A percentile compares a stretch with the other conserved stretches of the same genome.
These are phyloP conservation scores for Ammodramus savannarum DNA, from an alignment of 2,113 vertebrate species.

Conservation along the genomic window DNA sequence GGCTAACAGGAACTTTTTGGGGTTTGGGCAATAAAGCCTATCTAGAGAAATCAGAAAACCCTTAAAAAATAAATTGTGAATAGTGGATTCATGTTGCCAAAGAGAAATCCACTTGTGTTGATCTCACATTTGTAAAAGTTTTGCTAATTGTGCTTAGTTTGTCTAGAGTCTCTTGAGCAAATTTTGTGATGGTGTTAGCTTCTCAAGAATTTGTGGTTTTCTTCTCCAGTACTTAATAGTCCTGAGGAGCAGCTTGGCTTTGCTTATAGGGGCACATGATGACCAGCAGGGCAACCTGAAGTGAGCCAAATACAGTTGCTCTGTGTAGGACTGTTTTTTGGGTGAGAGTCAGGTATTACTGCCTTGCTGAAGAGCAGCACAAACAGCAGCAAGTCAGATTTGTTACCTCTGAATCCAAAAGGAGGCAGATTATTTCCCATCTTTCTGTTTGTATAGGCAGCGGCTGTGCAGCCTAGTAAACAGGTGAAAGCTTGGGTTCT, in stretches of 20 bases:
- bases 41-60: background rate
- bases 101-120: background rate
- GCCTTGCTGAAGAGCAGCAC: background rate
- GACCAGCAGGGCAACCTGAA: background rate
- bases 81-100: background rate
- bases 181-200: background rate
- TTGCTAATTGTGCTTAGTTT: background rate
- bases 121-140: background rate
- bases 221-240: background rate
- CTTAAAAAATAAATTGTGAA: background rate
- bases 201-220: background rate
- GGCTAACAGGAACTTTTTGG: background rate
- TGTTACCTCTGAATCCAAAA: background rate
- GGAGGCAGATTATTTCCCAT: background rate
- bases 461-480: background rate
- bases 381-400: background rate
- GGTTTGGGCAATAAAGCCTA: background rate
- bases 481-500: background rate
- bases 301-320: fast-evolving
- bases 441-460: background rate
- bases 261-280: background rate
- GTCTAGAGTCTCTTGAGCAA: background rate
- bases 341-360: background rate
- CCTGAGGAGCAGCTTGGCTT: background rate
- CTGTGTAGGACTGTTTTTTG: background rate